Base-by-base conservation (phyloP, 2,888 invertebrate genomes). In the Hyposoter dolosus region DNA sequence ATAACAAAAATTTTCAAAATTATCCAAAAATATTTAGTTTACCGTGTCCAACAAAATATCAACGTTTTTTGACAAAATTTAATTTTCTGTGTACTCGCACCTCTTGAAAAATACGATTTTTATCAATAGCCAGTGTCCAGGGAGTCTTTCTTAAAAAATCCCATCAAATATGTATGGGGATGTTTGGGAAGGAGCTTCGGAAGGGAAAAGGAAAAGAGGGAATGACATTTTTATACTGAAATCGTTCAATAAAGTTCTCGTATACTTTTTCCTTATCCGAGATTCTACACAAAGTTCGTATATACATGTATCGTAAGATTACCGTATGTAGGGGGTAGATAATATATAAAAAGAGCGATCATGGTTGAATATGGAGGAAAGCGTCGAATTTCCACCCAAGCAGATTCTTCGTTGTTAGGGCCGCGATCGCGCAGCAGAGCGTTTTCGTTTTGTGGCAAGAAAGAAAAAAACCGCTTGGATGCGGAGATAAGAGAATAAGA, bases 401-500 rank as follows among this genome's bases (percentile, higher is more conserved):
- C n/a, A 60, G 40, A 7, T 10, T 68, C n/a, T 66, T 17, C n/a
- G 50, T 80, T 71, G 72, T 47, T 74, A 17, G 69, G 60, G 43
- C 65, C 35, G 40, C 35, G 40, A 45, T 79, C 56, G 65, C 47
- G 32, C 40, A 3, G n/a, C n/a, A 28, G 40, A 72, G 35, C 15
- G 60, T 68, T 78, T 78, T 65, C 53, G 66, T 68, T 9, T 56
- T 23, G 40, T 53, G 1, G n/a, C 35, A 10, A 35, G 63, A 35
- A 53, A 50, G 35, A 6, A 60, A 60, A 60, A 60, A 28, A 60
- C 53, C 63, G 40, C 60, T 28, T 32, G 75, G 17, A 40, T 40
- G 40, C 40, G 40, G 1, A 80, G 83, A 85, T 83, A 85, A 85
- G 85, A 74, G 47, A 76, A 65, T 28, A 40, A 72, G 65, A 9